Evolutionary conservation across 2,113 vertebrate species (phyloP).

Genomic region (Seriola aureovittata): DNA sequence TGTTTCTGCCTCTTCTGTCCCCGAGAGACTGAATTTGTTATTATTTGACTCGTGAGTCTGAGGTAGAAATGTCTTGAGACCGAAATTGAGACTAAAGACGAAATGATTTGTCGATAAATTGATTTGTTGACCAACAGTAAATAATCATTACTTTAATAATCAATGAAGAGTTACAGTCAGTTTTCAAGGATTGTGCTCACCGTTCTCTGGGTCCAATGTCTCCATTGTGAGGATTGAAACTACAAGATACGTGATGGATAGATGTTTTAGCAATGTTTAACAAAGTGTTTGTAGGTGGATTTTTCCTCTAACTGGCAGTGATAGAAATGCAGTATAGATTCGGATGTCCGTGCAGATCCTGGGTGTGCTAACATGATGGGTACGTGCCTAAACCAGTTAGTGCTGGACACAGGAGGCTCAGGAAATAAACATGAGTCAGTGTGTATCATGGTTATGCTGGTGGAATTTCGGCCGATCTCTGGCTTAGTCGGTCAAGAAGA

Average conservation of each 20-base stretch:
- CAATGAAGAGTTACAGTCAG: no score
- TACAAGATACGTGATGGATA: neutral
- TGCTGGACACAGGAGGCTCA: conserved; percentile 17
- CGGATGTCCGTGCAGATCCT: conserved; percentile 26
- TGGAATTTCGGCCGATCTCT: conserved; percentile 47
- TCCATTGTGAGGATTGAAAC: neutral
- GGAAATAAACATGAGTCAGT: conserved; percentile 5
- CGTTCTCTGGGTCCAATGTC: no score
- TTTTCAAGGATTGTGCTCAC: no score
- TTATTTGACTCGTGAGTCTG: neutral
- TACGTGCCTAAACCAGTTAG: conserved; percentile 40
- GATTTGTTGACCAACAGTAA: no score
- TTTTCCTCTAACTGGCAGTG: conserved; percentile 12
- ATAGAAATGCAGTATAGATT: neutral
- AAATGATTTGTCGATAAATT: no score
- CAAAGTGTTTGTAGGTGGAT: conserved; percentile 10
- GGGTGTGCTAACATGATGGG: conserved; percentile 28
- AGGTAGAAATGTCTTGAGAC: no score
- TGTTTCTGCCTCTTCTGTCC: neutral
- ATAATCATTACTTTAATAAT: no score
- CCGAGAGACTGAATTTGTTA: conserved; percentile 17
- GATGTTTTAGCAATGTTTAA: neutral
- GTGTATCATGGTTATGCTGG: conserved; percentile 19
- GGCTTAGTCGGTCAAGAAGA: conserved; percentile 56
- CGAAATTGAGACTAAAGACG: no score